These are phyloP conservation scores for Tetranychus urticae DNA, from an alignment of 1,140 invertebrate species.

Conservation along the genomic window DNA sequence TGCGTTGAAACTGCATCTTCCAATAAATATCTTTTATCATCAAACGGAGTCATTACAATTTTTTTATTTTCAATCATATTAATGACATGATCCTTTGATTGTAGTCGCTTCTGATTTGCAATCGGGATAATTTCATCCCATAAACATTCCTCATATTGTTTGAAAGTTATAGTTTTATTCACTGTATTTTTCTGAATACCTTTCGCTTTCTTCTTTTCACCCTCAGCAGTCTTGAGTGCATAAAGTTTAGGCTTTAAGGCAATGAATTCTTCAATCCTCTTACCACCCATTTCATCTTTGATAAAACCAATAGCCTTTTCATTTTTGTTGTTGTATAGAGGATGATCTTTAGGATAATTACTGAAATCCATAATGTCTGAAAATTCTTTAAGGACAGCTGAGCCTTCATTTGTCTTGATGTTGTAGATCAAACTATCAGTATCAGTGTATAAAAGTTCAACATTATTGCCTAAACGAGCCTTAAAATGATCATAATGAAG, in stretches of 20 bases:
- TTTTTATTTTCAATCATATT: background rate
- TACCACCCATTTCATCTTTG: conserved; percentile 25
- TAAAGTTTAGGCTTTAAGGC: conserved; percentile 21
- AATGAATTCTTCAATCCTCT: conserved; percentile 20
- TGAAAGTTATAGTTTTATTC: background rate
- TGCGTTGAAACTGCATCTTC: no score
- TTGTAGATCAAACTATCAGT: conserved; percentile 22
- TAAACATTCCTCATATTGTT: background rate
- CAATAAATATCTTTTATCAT: no score
- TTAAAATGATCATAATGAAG: conserved; percentile 18
- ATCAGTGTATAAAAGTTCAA: conserved; percentile 20
- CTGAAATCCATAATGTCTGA: background rate
- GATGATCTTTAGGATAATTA: conserved; percentile 1
- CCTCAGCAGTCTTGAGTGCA: background rate
- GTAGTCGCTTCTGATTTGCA: background rate
- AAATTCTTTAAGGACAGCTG: conserved; percentile 18
- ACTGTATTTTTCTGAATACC: background rate
- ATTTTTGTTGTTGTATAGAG: conserved; percentile 15
- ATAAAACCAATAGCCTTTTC: conserved; percentile 26
- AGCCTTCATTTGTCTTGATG: conserved; percentile 20
- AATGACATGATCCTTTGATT: background rate
- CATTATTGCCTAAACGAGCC: conserved; percentile 15
- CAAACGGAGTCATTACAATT: no score
- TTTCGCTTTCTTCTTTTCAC: background rate
- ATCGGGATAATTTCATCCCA: background rate